Evolutionary conservation across 2,797 vertebrate genomes (phyloP).

Genomic region (Poecile montanus): DNA sequence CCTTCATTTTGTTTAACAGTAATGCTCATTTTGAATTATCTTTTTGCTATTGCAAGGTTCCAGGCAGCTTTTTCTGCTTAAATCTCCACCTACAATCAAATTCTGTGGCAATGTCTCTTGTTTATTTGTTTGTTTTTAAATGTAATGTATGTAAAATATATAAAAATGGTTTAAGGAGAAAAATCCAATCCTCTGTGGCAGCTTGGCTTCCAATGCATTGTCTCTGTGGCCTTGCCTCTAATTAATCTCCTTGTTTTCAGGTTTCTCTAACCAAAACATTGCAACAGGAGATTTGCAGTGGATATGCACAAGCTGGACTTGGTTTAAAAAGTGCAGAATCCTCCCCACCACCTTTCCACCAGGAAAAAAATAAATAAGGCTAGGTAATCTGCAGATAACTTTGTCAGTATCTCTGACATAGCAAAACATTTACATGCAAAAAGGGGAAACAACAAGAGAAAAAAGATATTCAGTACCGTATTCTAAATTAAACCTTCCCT

Average conservation of each 20-base stretch:
- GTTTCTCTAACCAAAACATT: not conserved
- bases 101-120: not conserved
- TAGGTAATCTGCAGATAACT: not conserved
- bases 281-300: not conserved
- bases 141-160: not conserved
- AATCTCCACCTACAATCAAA: not conserved
- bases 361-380: not conserved
- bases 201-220: not conserved
- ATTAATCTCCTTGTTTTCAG: not conserved
- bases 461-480: not conserved
- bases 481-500: not conserved
- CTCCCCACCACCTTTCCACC: rapidly evolving
- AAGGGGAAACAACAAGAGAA: not conserved
- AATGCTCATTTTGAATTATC: not conserved
- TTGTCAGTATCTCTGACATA: not conserved
- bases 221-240: not conserved
- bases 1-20: not conserved
- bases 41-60: not conserved
- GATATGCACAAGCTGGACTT: not conserved
- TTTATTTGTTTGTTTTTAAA: not conserved
- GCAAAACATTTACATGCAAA: not conserved
- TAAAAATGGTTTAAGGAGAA: not conserved
- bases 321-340: not conserved
- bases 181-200: not conserved
- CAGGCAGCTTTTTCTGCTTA: not conserved